A percentile compares a stretch with the other conserved stretches of the same genome.
Evolutionary conservation across 2,113 vertebrate species (phyloP).

Genomic region (Chionomys nivalis): DNA sequence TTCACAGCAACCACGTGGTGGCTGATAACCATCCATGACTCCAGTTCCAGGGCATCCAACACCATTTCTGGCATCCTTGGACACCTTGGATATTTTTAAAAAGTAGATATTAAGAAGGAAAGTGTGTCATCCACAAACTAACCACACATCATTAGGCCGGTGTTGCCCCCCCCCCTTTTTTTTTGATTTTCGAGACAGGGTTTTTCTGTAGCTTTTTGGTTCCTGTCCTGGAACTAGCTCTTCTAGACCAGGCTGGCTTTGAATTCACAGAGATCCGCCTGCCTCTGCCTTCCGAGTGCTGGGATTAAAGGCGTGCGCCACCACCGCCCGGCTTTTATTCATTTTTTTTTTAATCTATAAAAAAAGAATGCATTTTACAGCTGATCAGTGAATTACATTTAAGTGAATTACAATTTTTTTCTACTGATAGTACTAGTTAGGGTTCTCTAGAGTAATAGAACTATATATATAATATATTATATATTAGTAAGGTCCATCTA

Average conservation of each 20-base stretch:
- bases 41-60: neutral
- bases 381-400: neutral
- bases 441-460: neutral
- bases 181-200: too few species aligned
- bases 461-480: neutral
- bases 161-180: fast-evolving
- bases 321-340: too few species aligned
- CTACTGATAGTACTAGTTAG: neutral
- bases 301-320: too few species aligned
- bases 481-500: neutral
- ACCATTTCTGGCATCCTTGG: neutral
- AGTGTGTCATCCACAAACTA: neutral
- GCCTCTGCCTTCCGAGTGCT: too few species aligned
- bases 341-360: neutral
- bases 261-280: too few species aligned
- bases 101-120: neutral
- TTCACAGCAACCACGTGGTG: neutral
- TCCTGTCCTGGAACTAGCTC: too few species aligned
- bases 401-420: conserved; percentile 20
- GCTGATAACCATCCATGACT: neutral
- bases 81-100: neutral
- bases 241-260: too few species aligned
- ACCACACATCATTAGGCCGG: neutral
- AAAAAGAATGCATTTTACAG: neutral
- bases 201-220: too few species aligned